Base-by-base conservation (phyloP, 2,888 invertebrate species). In the Caenorhabditis afra region DNA sequence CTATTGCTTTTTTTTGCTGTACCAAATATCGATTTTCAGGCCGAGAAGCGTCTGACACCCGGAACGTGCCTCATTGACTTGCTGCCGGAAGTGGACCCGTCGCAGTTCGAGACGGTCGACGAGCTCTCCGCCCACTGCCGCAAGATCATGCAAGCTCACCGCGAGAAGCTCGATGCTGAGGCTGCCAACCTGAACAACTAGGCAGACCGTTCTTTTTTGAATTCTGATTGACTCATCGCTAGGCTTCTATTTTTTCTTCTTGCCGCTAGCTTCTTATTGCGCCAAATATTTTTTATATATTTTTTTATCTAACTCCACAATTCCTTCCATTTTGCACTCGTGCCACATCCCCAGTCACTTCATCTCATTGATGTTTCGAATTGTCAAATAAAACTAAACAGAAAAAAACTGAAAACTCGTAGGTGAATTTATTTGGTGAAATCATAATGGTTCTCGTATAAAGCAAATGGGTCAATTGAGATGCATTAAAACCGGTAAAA, bases 111-210 rank as follows among this genome's bases (percentile, higher is more conserved):
- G 7, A 65, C 70, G 11, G 74, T 83, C 58, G 85, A 85, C 66
- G 85, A 83, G n/a, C 79, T 86, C 20, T 74, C 80, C 16, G 73
- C 74, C 12, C 81, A 84, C 50, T 85, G 85, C 50, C 73, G 77
- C 29, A 62, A 80, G 11, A 62, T 83, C 7, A 85, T 86, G 79
- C 81, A 81, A 49, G 59, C 37, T 8, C 70, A 77, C 41, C 73
- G 81, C 14, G 68, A 81, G 29, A 66, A 75, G 29, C 74, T 80
- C 7, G 80, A 80, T 62, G 47, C 22, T 8, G 79, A 74, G 22
- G 68, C 65, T 18, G 59, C 65, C 37, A 67, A 67, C n/a, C 16
- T 66, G 50, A 78, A 71, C 20, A 16, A 35, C 16, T 74, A 18
- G 59, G 16, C 8, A 11, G 12, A 14, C 2, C 12, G 29, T 20